These are phyloP conservation scores for Coracias cyanogaster DNA, from an alignment of 2,797 vertebrate species.

Conservation along the genomic window DNA sequence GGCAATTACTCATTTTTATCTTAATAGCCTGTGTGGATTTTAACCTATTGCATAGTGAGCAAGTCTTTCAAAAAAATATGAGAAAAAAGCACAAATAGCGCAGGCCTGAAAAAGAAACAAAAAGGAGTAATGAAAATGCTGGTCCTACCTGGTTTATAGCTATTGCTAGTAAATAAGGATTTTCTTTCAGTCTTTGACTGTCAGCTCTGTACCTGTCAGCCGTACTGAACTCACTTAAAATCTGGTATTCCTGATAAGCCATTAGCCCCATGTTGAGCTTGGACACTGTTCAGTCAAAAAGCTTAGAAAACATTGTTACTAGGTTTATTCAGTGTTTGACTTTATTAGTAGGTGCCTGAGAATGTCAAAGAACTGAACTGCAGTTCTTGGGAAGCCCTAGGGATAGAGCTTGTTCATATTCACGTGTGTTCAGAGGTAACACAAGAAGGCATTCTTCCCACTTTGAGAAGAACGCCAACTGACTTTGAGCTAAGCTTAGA, in stretches of 20 bases:
- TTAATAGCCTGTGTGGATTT: background rate
- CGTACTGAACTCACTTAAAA: background rate
- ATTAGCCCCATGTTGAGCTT: background rate
- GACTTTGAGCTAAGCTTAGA: background rate
- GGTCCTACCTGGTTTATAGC: background rate
- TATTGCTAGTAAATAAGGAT: background rate
- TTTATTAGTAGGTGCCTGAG: background rate
- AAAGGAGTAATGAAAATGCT: background rate
- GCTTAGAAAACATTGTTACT: background rate
- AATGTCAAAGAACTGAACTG: background rate
- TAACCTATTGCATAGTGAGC: background rate
- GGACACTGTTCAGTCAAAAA: background rate
- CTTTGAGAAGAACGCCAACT: background rate
- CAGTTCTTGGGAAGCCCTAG: background rate
- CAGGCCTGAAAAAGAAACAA: background rate
- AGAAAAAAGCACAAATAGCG: background rate
- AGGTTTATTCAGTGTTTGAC: background rate
- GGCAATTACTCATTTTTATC: background rate
- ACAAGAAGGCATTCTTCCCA: background rate
- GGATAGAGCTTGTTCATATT: background rate
- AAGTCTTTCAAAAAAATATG: background rate
- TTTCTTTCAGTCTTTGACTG: background rate
- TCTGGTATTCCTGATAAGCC: background rate
- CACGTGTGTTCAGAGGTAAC: background rate
- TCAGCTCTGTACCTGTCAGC: background rate